Evolutionary conservation across 2,113 vertebrate genomes (phyloP).

Genomic region (Nicator chloris): DNA sequence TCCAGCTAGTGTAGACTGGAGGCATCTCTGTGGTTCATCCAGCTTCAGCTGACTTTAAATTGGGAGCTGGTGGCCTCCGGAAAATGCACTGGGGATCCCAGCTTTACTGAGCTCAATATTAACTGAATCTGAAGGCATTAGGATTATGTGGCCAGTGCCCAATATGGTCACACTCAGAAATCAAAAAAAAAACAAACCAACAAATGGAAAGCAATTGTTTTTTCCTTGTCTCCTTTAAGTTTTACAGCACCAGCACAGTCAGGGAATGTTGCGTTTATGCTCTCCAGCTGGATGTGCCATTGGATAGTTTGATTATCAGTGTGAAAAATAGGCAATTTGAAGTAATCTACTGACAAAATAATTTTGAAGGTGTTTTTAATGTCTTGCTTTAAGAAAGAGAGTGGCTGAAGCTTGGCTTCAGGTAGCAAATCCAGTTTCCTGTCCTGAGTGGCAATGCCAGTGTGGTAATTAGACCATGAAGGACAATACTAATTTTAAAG

Average conservation of each 20-base stretch:
- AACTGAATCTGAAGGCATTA: neutral
- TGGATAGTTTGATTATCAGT: neutral
- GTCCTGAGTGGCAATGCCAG: neutral
- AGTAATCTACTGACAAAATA: neutral
- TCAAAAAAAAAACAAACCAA: neutral
- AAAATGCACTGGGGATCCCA: neutral
- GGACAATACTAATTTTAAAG: neutral
- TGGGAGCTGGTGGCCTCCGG: neutral
- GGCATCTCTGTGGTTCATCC: neutral
- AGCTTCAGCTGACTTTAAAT: neutral
- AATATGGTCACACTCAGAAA: rapidly evolving
- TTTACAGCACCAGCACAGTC: neutral
- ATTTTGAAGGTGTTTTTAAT: neutral
- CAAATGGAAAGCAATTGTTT: neutral
- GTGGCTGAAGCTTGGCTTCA: neutral
- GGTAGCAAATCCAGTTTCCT: neutral
- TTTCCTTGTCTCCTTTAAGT: neutral
- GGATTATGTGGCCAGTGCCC: neutral
- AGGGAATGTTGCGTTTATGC: neutral
- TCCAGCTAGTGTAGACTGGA: neutral
- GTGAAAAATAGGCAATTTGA: neutral
- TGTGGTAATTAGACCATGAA: neutral
- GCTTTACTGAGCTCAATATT: neutral
- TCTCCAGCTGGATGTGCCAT: neutral
- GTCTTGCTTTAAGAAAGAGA: neutral